These are phyloP conservation scores for Epiblema foenella DNA, from an alignment of 2,888 invertebrate genomes.

Conservation along the genomic window DNA sequence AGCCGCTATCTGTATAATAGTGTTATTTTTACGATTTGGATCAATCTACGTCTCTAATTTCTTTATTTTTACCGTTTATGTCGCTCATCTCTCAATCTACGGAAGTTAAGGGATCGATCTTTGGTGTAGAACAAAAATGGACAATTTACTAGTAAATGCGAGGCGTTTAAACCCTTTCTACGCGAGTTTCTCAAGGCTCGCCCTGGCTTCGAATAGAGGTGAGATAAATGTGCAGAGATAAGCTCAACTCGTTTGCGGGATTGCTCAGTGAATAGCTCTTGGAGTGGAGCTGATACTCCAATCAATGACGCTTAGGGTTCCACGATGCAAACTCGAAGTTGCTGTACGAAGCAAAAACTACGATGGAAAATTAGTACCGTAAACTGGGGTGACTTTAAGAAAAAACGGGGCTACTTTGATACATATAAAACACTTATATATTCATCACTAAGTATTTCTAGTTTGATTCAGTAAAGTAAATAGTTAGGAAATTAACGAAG, in stretches of 20 bases:
- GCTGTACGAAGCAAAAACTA: not conserved
- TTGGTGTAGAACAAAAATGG: not conserved
- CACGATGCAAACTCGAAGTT: not conserved
- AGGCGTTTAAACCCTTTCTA: not conserved
- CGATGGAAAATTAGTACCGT: too few species aligned
- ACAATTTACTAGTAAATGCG: not conserved
- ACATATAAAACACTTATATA: too few species aligned
- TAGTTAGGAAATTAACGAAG: too few species aligned
- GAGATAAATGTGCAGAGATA: slow-evolving; percentile 36
- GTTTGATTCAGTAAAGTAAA: too few species aligned
- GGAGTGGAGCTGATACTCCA: slow-evolving; percentile 21
- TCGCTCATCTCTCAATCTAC: not conserved
- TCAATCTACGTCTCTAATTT: not conserved
- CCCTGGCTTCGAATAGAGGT: slow-evolving; percentile 25
- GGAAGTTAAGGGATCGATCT: not conserved
- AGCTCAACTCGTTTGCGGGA: slow-evolving; percentile 35
- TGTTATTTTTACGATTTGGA: not conserved
- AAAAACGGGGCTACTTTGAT: too few species aligned
- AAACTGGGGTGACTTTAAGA: too few species aligned
- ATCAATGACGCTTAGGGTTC: slow-evolving; percentile 24
- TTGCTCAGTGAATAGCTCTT: slow-evolving; percentile 20
- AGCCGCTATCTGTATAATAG: not conserved
- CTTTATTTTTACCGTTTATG: not conserved
- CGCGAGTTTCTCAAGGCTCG: not conserved
- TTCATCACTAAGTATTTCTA: too few species aligned